A percentile compares a stretch with the other conserved stretches of the same genome.
Evolutionary conservation across 2,888 invertebrate genomes (phyloP).

Genomic region (Orthosia gothica): DNA sequence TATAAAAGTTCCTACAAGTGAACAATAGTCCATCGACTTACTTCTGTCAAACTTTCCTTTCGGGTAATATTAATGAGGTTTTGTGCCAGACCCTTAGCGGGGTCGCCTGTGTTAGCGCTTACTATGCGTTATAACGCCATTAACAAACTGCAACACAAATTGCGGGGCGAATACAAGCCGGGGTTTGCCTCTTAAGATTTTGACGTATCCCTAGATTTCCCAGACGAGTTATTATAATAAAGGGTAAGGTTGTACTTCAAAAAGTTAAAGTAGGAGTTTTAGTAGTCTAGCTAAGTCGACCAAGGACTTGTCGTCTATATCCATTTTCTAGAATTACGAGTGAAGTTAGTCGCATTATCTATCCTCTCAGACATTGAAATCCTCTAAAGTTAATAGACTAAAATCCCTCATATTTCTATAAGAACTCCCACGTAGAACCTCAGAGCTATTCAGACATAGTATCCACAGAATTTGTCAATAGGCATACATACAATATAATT

Average conservation of each 20-base stretch:
- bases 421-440: slow-evolving; percentile 4
- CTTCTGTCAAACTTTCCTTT: slow-evolving; percentile 5
- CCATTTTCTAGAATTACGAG: slow-evolving; percentile 9
- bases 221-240: slow-evolving; percentile 29
- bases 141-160: slow-evolving; percentile 46
- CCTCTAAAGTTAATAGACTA: background rate
- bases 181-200: slow-evolving; percentile 23
- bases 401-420: slow-evolving; percentile 6
- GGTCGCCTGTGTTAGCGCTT: background rate
- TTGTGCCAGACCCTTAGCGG: slow-evolving; percentile 8
- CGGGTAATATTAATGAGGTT: slow-evolving; percentile 32
- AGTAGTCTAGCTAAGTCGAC: background rate
- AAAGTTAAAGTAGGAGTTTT: slow-evolving; percentile 12
- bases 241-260: slow-evolving; percentile 20
- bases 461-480: slow-evolving; percentile 35
- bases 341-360: slow-evolving; percentile 15
- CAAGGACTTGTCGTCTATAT: too few relatives aligned
- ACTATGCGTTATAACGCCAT: slow-evolving; percentile 39
- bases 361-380: slow-evolving; percentile 38
- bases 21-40: slow-evolving; percentile 22
- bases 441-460: slow-evolving; percentile 24
- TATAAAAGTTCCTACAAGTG: background rate
- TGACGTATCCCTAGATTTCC: slow-evolving; percentile 37
- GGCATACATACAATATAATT: slow-evolving; percentile 49
- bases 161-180: slow-evolving; percentile 19